These are phyloP conservation scores for Tipula confusa DNA, from an alignment of 2,888 invertebrate genomes.

Conservation along the genomic window DNA sequence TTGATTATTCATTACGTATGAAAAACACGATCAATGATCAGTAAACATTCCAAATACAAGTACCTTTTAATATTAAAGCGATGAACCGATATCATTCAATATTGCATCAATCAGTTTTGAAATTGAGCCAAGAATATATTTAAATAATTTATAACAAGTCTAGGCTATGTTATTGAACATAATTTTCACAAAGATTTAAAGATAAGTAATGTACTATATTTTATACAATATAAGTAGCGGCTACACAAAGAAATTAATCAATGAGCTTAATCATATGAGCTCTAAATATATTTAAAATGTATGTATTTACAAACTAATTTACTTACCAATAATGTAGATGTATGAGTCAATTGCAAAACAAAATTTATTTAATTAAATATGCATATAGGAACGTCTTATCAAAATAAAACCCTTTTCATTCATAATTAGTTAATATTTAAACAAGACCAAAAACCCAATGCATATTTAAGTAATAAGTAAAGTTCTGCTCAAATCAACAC, in stretches of 20 bases:
- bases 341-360: neutral
- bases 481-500: neutral
- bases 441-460: neutral
- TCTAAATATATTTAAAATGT: neutral
- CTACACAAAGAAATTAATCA: neutral
- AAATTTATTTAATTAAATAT: neutral
- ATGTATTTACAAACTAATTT: neutral
- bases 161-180: neutral
- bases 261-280: neutral
- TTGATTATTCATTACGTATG: neutral
- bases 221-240: neutral
- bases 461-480: neutral
- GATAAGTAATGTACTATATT: neutral
- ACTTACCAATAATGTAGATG: neutral
- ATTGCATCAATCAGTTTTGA: neutral
- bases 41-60: neutral
- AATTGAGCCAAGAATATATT: neutral
- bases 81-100: neutral
- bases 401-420: neutral
- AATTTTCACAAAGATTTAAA: neutral
- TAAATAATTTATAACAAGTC: neutral
- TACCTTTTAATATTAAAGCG: neutral
- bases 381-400: neutral
- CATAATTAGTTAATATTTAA: neutral
- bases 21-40: neutral